Evolutionary conservation across 1,140 invertebrate species (phyloP).

Genomic region (Teleogryllus occipitalis): DNA sequence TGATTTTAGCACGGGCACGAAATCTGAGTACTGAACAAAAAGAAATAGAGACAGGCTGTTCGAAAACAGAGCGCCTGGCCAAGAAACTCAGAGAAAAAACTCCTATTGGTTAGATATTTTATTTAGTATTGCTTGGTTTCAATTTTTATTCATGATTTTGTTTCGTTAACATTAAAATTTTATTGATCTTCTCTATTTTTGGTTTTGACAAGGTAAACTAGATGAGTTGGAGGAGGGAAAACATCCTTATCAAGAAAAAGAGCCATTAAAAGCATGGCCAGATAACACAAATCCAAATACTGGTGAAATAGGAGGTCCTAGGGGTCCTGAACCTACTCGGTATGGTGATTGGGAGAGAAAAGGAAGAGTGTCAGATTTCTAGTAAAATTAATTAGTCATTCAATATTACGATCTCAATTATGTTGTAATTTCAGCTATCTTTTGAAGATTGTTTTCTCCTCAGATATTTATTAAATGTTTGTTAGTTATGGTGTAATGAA

Average conservation of each 20-base stretch:
- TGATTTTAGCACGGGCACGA: too few species aligned
- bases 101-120: background rate
- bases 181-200: background rate
- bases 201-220: constrained; percentile 44
- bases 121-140: background rate
- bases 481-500: too few species aligned
- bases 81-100: background rate
- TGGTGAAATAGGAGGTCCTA: constrained; percentile 89
- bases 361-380: constrained; percentile 94
- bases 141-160: background rate
- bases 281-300: constrained; percentile 84
- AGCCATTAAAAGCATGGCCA: constrained; percentile 77
- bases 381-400: constrained; percentile 24
- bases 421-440: too few species aligned
- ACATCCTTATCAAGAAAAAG: constrained; percentile 74
- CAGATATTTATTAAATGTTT: too few species aligned
- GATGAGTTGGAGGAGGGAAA: constrained; percentile 56
- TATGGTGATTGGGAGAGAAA: constrained; percentile 99
- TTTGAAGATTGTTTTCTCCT: too few species aligned
- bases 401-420: too few species aligned
- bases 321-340: constrained; percentile 94
- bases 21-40: background rate
- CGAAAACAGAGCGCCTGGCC: background rate
- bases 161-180: background rate
- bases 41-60: background rate